A percentile compares a stretch with the other conserved stretches of the same genome.
Evolutionary conservation across 2,888 invertebrate genomes (phyloP).

Genomic region (Drosophila nigricruria): DNA sequence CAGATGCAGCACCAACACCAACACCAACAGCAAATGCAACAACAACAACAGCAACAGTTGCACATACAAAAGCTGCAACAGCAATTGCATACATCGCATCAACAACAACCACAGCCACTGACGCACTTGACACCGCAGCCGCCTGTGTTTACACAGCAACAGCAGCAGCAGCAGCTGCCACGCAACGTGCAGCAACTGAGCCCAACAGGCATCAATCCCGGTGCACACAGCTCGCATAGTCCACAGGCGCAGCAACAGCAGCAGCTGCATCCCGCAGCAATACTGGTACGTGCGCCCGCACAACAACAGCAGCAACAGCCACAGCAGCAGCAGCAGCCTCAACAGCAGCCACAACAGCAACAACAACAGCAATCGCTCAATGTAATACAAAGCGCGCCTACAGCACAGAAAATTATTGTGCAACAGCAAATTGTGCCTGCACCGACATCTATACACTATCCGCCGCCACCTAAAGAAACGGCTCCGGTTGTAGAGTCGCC

Average conservation of each 20-base stretch:
- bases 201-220: conserved; percentile 44
- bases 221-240: conserved; percentile 30
- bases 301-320: background rate
- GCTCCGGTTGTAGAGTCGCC: conserved; percentile 1
- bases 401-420: conserved; percentile 71
- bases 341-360: conserved; percentile 24
- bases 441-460: conserved; percentile 57
- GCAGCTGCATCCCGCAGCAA: background rate
- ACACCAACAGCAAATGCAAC: conserved; percentile 36
- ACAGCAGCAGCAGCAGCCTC: conserved; percentile 8
- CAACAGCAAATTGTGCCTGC: conserved; percentile 75
- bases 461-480: conserved; percentile 34
- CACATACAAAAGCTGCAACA: conserved; percentile 51
- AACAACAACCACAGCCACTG: conserved; percentile 30
- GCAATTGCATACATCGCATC: conserved; percentile 43
- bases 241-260: conserved; percentile 37
- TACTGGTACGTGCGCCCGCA: conserved; percentile 29
- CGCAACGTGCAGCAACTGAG: conserved; percentile 52
- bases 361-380: conserved; percentile 59
- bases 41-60: conserved; percentile 32
- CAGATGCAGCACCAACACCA: conserved; percentile 7
- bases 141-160: conserved; percentile 56
- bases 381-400: conserved; percentile 81
- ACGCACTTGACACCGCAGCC: conserved; percentile 42
- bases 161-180: conserved; percentile 44